Evolutionary conservation across 2,113 vertebrate genomes (phyloP), one percentile per base, ranked within the genome.

Genomic region (Oreochromis aureus): DNA sequence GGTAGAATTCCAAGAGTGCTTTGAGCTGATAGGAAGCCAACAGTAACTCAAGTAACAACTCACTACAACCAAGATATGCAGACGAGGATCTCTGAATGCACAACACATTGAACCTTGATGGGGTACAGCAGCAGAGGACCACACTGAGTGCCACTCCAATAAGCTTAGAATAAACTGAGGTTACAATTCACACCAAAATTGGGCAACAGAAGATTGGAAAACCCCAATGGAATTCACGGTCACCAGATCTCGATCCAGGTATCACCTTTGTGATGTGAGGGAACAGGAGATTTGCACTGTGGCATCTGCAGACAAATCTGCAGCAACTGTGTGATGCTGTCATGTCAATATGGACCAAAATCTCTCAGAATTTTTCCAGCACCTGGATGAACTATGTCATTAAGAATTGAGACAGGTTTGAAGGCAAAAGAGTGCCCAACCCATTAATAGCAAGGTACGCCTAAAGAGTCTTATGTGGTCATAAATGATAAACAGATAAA

Each of bases 211-310:
- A 69, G 63, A 41, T 0, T 69, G 63, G n/a, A 69, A 69, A 69
- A 39, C 10, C 4, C 61, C 30, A 48, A 76, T 48, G 15, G 9
- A 48, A 30, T 5, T 48, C 71, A 48, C 6, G 1, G 41, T 18
- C 9, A 2, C 7, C 69, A 76, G 41, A 48, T 76, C 24, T 30
- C 2, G 16, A 76, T 76, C 41, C 15, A 76, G 30, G 16, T 63
- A 34, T 63, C 15, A 0, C 4, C 24, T 76, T 30, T 48, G 13
- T 18, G 0, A 48, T 76, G 15, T 76, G 6, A 18, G 46, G 0
- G 4, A 48, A 30, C 24, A 11, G 8, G 24, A 48, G 44, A 76
- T 48, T 76, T 48, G 24, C 71, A 76, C 16, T 46, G 24, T 76
- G 44, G 22, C 22, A 6, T 44, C n/a, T 44, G 30, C 58, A 34